Evolutionary conservation across 35 echinoderm and acorn worm species (phyloP).

Genomic region (Patiria miniata): DNA sequence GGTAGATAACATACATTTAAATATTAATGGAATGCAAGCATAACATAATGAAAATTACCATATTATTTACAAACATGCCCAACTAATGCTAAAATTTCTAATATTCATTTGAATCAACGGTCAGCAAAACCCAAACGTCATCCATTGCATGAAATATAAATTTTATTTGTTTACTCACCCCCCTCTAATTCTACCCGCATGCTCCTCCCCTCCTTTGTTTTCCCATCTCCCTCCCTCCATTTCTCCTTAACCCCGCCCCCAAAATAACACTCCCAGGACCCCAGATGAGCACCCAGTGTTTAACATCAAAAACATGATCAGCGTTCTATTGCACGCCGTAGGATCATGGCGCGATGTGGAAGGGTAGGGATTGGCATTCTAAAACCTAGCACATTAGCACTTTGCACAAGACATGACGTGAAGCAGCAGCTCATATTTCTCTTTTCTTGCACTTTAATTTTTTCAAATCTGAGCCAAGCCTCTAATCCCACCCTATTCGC

Average conservation of each 20-base stretch:
- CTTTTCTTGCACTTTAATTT: no score
- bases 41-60: no score
- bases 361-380: constrained; percentile 61
- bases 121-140: no score
- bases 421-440: no score
- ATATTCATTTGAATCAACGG: neutral
- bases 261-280: constrained; percentile 41
- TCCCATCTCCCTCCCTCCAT: neutral
- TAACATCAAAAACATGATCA: constrained; percentile 79
- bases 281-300: constrained; percentile 68
- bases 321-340: constrained; percentile 79
- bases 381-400: no score
- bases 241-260: neutral
- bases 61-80: no score
- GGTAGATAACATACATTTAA: no score
- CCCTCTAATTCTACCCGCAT: neutral
- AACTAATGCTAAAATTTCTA: no score
- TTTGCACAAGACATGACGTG: no score
- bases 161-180: constrained; percentile 10
- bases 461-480: no score
- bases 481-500: no score
- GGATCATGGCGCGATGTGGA: constrained; percentile 87
- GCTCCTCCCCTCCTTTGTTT: constrained; percentile 1
- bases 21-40: no score
- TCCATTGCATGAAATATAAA: neutral